Evolutionary conservation across 1,140 invertebrate species (phyloP).

Genomic region (Drosophila orena): DNA sequence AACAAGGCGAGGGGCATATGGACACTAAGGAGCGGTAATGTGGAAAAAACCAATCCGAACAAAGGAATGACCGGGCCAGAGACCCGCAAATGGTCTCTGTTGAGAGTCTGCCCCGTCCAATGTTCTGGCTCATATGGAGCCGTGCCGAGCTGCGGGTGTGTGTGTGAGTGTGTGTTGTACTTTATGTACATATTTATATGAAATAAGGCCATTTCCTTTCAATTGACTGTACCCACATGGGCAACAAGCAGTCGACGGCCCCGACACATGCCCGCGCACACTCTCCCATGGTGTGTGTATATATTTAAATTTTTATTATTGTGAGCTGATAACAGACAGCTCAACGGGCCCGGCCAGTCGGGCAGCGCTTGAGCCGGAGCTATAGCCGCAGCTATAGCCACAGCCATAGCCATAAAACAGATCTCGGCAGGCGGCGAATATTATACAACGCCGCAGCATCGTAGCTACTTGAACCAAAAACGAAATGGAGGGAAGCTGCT

Average conservation of each 20-base stretch:
- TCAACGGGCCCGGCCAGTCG: conserved; percentile 48
- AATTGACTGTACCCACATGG: conserved; percentile 83
- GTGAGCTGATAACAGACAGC: conserved; percentile 81
- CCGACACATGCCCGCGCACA: conserved; percentile 64
- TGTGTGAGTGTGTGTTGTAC: conserved; percentile 49
- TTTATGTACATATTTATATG: conserved; percentile 83
- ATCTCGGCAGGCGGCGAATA: conserved; percentile 68
- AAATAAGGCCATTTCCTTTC: conserved; percentile 84
- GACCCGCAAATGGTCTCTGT: conserved; percentile 41
- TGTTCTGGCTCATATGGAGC: conserved; percentile 58
- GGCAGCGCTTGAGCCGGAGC: conserved; percentile 69
- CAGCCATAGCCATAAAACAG: conserved; percentile 64
- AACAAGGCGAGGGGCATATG: conserved; percentile 22
- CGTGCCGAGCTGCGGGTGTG: conserved; percentile 24
- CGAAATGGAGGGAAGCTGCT: conserved; percentile 74
- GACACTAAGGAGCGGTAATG: conserved; percentile 34
- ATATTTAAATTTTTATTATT: conserved; percentile 84
- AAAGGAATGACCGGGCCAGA: conserved; percentile 75
- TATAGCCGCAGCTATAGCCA: conserved; percentile 21
- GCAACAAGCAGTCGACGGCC: conserved; percentile 67
- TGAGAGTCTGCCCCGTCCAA: conserved; percentile 47
- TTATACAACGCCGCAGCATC: conserved; percentile 56
- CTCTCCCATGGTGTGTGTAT: conserved; percentile 26
- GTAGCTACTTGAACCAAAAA: conserved; percentile 71
- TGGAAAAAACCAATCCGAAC: conserved; percentile 74